These are phyloP conservation scores for Tridacna gigas DNA, from an alignment of 2,888 invertebrate species.

Conservation along the genomic window DNA sequence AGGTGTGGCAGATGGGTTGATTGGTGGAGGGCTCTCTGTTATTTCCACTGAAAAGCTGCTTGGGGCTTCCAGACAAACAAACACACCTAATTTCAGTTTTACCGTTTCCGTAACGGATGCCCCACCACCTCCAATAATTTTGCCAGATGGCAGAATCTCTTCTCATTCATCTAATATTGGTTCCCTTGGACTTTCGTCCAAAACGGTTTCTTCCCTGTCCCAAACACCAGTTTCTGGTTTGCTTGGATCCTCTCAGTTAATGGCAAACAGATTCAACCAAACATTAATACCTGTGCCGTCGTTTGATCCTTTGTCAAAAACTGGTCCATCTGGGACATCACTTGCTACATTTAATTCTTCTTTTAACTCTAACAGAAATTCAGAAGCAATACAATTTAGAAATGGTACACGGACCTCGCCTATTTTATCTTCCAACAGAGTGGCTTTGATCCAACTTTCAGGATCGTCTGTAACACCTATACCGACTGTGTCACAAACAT, in stretches of 20 bases:
- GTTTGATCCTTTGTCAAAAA: conserved; percentile 3
- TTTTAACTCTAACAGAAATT: neutral
- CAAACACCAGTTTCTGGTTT: neutral
- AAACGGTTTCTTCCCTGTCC: neutral
- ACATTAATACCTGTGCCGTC: neutral
- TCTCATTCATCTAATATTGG: conserved; percentile 19
- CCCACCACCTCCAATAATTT: conserved; percentile 50
- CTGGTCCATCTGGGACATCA: neutral
- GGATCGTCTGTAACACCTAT: neutral
- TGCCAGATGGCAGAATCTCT: conserved; percentile 49
- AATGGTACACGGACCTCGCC: neutral
- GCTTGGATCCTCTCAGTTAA: too few relatives aligned
- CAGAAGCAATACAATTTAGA: neutral
- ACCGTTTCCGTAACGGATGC: neutral
- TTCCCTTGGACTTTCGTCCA: neutral
- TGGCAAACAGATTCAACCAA: neutral
- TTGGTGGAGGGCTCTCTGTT: conserved; percentile 21
- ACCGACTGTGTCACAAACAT: neutral
- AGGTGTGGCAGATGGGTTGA: neutral
- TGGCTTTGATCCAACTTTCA: neutral
- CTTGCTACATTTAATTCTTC: neutral
- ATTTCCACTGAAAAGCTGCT: neutral
- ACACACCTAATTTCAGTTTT: neutral
- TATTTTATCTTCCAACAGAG: conserved; percentile 1
- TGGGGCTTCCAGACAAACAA: conserved; percentile 1